Evolutionary conservation across 2,113 vertebrate genomes (phyloP).

Genomic region (Cololabis saira): DNA sequence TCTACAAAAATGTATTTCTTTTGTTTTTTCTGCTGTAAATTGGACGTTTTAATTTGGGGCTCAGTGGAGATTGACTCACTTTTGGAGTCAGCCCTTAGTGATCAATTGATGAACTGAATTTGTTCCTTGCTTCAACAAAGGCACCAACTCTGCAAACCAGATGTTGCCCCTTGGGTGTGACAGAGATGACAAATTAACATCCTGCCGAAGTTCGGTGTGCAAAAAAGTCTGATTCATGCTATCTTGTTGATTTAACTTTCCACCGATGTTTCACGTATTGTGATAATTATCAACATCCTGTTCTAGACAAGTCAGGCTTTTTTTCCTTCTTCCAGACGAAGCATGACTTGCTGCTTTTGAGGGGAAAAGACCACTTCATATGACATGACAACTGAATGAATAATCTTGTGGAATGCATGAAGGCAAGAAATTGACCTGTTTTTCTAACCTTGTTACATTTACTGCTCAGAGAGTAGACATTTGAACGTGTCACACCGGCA

Average conservation of each 20-base stretch:
- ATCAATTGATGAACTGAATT: too few species aligned
- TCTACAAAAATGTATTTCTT: too few species aligned
- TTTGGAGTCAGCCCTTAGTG: too few species aligned
- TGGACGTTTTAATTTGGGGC: too few species aligned
- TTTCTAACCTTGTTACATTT: neutral
- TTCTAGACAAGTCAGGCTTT: too few species aligned
- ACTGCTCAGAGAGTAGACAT: slow-evolving; percentile 4
- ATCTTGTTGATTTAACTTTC: slow-evolving; percentile 20
- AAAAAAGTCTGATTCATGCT: slow-evolving; percentile 46
- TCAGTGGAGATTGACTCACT: too few species aligned
- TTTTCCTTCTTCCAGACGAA: slow-evolving; percentile 10
- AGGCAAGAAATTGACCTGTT: neutral
- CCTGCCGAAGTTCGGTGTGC: slow-evolving; percentile 34
- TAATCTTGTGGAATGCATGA: slow-evolving; percentile 4
- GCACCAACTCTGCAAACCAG: too few species aligned
- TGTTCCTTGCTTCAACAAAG: too few species aligned
- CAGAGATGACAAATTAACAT: slow-evolving; percentile 30
- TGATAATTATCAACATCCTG: slow-evolving; percentile 15
- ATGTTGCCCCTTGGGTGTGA: too few species aligned
- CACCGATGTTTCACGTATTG: slow-evolving; percentile 23
- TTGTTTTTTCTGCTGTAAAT: too few species aligned
- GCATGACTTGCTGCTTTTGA: slow-evolving; percentile 6
- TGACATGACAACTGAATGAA: slow-evolving; percentile 29
- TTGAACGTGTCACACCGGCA: neutral
- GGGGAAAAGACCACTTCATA: slow-evolving; percentile 4